Percentiles rank a stretch among this genome's conserved stretches.
These are phyloP conservation scores for Himalopsyche japonica DNA, from an alignment of 2,888 invertebrate genomes.

Conservation along the genomic window DNA sequence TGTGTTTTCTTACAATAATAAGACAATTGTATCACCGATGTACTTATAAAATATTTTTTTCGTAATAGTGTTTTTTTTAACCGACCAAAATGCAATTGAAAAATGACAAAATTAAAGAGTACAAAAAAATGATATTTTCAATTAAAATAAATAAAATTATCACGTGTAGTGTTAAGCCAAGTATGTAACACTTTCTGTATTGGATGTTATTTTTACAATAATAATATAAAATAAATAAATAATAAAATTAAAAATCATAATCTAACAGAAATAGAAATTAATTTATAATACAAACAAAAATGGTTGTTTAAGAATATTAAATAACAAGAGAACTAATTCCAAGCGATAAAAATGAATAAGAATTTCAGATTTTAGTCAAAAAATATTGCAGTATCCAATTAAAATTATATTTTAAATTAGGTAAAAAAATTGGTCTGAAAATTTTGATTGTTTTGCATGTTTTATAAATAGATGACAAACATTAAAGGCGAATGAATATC, in stretches of 20 bases:
- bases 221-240: slow-evolving; percentile 8
- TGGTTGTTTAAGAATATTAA: background rate
- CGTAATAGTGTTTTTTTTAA: background rate
- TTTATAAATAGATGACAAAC: background rate
- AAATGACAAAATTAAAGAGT: slow-evolving; percentile 2
- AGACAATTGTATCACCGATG: slow-evolving; percentile 24
- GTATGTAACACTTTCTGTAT: background rate
- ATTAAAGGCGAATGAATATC: no score
- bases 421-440: background rate
- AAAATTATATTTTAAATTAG: no score
- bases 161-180: background rate
- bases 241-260: slow-evolving; percentile 18
- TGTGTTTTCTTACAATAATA: slow-evolving; percentile 16
- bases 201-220: background rate
- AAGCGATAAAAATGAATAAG: background rate
- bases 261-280: slow-evolving; percentile 14
- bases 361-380: no score
- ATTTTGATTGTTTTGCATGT: background rate
- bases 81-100: slow-evolving; percentile 12
- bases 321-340: background rate
- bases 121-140: slow-evolving; percentile 2
- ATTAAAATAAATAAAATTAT: background rate
- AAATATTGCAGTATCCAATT: no score
- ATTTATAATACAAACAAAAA: slow-evolving; percentile 12
- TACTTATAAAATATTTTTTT: background rate